A percentile compares a stretch with the other conserved stretches of the same genome.
Conservation (phyloP, 2,888 invertebrate genomes). For the Lasioglossum oenotherae region DNA sequence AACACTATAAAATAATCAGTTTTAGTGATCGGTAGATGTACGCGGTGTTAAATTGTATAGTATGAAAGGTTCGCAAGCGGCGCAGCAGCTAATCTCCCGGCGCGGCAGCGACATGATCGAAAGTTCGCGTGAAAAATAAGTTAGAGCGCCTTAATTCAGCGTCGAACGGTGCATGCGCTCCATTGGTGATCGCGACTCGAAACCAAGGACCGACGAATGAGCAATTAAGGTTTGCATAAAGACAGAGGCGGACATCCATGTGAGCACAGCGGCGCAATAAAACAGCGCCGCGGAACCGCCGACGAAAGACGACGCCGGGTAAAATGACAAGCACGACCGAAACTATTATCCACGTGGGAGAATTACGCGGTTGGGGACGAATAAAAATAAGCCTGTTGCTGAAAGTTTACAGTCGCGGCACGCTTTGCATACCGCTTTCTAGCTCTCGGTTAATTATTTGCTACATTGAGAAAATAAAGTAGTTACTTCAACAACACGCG, state of each 20-base stretch:
- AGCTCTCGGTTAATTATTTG: neutral
- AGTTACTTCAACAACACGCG: too few relatives aligned
- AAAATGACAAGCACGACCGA: conserved; percentile 56
- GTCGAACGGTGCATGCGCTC: conserved; percentile 47
- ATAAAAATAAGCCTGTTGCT: conserved; percentile 49
- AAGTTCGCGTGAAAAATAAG: conserved; percentile 53
- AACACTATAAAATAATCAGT: neutral
- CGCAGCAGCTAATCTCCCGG: neutral
- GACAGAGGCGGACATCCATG: conserved; percentile 51
- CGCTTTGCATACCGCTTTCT: neutral
- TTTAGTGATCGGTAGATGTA: neutral
- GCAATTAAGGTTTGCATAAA: conserved; percentile 58
- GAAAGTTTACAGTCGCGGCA: conserved; percentile 30
- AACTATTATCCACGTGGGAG: conserved; percentile 62
- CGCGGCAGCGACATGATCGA: conserved; percentile 15
- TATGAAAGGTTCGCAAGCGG: neutral
- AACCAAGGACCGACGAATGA: conserved; percentile 59
- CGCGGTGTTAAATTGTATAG: neutral
- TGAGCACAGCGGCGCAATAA: conserved; percentile 45
- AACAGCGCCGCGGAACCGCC: conserved; percentile 56
- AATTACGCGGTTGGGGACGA: conserved; percentile 30
- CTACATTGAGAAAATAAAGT: too few relatives aligned
- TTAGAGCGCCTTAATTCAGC: conserved; percentile 44
- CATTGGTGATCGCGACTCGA: conserved; percentile 48
- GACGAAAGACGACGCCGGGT: conserved; percentile 39